Percentiles rank a stretch among this genome's conserved stretches.
phyloP scores from a whole-genome alignment of 2,113 vertebrate species.

The Neotoma lepida region DNA sequence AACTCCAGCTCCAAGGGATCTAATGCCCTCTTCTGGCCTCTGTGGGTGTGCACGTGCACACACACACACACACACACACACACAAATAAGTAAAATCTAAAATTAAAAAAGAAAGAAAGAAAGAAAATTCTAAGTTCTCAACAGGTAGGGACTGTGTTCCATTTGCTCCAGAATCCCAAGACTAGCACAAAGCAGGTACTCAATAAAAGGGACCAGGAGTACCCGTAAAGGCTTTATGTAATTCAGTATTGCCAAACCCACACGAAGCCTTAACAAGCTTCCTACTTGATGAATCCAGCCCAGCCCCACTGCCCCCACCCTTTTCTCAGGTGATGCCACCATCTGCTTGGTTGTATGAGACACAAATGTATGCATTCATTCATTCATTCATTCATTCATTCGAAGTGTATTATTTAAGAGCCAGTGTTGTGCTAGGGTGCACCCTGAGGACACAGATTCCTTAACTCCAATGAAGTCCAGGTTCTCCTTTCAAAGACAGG shows the following conservation, averaged over 20 bases:
- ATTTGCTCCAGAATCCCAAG: not conserved
- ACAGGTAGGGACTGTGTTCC: not conserved
- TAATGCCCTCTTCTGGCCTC: not conserved
- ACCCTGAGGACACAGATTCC: not conserved
- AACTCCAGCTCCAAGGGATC: not conserved
- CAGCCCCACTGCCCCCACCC: not conserved
- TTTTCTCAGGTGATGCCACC: not conserved
- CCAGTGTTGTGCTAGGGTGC: too few relatives aligned
- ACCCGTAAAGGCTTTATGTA: not conserved
- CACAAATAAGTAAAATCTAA: not conserved
- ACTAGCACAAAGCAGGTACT: not conserved
- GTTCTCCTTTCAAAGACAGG: not conserved
- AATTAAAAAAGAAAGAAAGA: not conserved
- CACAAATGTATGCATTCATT: not conserved
- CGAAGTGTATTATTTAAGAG: not conserved
- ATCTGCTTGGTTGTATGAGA: not conserved
- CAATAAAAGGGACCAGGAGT: not conserved
- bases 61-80: not conserved
- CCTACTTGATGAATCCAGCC: not conserved
- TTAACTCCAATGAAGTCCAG: not conserved
- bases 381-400: not conserved
- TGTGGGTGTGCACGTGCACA: not conserved
- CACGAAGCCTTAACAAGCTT: not conserved
- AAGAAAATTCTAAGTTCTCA: not conserved
- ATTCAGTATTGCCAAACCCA: not conserved